These are phyloP conservation scores for Argya squamiceps DNA, from an alignment of 2,797 vertebrate species.

Conservation along the genomic window DNA sequence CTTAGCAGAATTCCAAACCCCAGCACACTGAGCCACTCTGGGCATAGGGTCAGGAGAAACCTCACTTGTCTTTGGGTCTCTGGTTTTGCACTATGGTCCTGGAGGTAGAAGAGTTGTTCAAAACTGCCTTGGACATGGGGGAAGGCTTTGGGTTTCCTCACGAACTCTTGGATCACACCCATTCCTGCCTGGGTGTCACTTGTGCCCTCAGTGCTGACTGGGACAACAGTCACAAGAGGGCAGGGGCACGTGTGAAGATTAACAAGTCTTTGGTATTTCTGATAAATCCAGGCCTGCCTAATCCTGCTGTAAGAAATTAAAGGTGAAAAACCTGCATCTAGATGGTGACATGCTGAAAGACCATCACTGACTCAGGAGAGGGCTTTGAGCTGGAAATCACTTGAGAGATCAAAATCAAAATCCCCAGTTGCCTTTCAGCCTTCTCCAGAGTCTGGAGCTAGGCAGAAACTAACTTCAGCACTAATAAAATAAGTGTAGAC, in stretches of 20 bases:
- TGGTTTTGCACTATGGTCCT: background rate
- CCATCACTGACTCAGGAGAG: background rate
- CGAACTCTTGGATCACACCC: background rate
- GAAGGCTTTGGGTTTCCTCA: background rate
- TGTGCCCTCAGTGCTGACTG: background rate
- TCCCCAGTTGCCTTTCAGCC: background rate
- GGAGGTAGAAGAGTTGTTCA: background rate
- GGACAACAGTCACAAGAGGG: background rate
- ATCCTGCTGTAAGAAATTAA: background rate
- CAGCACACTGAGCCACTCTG: background rate
- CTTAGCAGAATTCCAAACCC: background rate
- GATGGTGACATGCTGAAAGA: background rate
- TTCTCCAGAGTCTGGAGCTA: background rate
- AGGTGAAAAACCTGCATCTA: background rate
- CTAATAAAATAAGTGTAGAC: background rate
- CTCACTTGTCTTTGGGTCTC: background rate
- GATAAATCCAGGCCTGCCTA: background rate
- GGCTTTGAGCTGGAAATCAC: background rate
- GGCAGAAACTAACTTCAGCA: background rate
- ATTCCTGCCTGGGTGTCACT: background rate
- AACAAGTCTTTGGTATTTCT: background rate
- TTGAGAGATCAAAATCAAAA: background rate
- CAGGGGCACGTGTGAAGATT: background rate
- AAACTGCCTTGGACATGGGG: background rate
- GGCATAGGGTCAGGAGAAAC: background rate